phyloP scores from a whole-genome alignment of 2,888 invertebrate genomes.

The Nephrocerus scutellatus region DNA sequence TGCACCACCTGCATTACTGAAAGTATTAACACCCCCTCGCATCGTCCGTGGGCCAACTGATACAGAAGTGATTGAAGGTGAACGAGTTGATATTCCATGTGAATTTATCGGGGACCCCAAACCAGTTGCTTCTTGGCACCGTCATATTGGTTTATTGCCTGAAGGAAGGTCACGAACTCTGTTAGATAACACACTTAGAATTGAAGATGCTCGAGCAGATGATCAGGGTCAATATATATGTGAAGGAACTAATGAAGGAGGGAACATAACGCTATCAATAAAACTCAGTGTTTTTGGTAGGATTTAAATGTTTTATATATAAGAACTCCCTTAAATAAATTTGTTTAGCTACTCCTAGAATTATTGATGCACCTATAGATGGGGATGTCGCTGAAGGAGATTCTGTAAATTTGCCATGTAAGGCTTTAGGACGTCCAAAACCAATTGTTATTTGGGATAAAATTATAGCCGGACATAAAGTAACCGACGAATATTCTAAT shows the following conservation, averaged over 20 bases:
- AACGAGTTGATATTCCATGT: conserved; percentile 31
- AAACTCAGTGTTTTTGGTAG: conserved; percentile 29
- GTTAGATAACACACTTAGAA: conserved; percentile 30
- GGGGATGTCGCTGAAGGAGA: conserved; percentile 26
- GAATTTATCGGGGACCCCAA: conserved; percentile 28
- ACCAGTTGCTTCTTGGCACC: conserved; percentile 28
- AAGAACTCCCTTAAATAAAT: neutral
- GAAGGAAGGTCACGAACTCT: conserved; percentile 30
- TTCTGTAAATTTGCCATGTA: conserved; percentile 28
- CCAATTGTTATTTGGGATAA: conserved; percentile 29
- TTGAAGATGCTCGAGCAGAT: conserved; percentile 30
- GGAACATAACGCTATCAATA: conserved; percentile 29
- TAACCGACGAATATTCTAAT: conserved; percentile 21
- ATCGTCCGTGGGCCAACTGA: conserved; percentile 30
- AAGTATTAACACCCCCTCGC: conserved; percentile 30
- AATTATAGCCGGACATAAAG: no score
- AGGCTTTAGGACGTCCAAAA: conserved; percentile 28
- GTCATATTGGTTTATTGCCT: conserved; percentile 27
- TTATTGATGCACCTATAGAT: conserved; percentile 30
- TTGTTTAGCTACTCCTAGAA: conserved; percentile 27
- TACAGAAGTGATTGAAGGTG: conserved; percentile 32
- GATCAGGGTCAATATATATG: conserved; percentile 31
- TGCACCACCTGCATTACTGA: conserved; percentile 26
- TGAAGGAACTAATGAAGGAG: conserved; percentile 30
- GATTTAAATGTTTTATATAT: neutral